Conservation (phyloP, 1,140 invertebrate species). For the Drosophila hydei region DNA sequence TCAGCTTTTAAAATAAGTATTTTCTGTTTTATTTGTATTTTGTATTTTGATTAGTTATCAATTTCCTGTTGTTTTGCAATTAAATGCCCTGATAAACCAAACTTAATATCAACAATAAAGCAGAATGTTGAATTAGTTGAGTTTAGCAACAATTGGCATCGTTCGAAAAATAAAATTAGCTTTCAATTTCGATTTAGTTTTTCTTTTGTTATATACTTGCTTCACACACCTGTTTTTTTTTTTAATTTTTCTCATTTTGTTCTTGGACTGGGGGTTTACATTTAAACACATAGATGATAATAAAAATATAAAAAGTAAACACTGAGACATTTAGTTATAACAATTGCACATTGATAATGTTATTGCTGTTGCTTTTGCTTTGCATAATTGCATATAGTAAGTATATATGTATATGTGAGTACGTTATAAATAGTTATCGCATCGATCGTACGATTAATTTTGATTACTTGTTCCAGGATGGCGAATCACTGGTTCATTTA, state of each 20-base stretch:
- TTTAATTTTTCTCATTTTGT: neutral
- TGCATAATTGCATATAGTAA: conserved; percentile 45
- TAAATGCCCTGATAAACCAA: conserved; percentile 5
- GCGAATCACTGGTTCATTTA: neutral
- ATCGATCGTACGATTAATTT: conserved; percentile 28
- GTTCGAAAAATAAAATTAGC: conserved; percentile 19
- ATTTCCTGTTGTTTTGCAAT: conserved; percentile 42
- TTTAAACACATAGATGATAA: conserved; percentile 39
- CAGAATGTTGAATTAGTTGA: conserved; percentile 8
- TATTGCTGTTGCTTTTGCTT: conserved; percentile 41
- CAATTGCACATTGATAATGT: conserved; percentile 54
- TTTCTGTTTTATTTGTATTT: conserved; percentile 51
- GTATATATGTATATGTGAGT: conserved; percentile 32
- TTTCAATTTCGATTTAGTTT: neutral
- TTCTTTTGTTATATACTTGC: conserved; percentile 23
- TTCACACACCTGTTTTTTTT: conserved; percentile 32
- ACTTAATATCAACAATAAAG: conserved; percentile 16
- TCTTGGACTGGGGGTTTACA: conserved; percentile 25
- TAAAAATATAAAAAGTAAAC: conserved; percentile 35
- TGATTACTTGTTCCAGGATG: conserved; percentile 26
- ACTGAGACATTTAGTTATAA: conserved; percentile 41
- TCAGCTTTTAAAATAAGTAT: conserved; percentile 61
- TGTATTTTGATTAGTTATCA: conserved; percentile 69
- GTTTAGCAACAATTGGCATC: conserved; percentile 21
- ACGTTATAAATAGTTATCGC: conserved; percentile 36